Conservation (phyloP, 2,113 vertebrate species). For the Podilymbus podiceps region DNA sequence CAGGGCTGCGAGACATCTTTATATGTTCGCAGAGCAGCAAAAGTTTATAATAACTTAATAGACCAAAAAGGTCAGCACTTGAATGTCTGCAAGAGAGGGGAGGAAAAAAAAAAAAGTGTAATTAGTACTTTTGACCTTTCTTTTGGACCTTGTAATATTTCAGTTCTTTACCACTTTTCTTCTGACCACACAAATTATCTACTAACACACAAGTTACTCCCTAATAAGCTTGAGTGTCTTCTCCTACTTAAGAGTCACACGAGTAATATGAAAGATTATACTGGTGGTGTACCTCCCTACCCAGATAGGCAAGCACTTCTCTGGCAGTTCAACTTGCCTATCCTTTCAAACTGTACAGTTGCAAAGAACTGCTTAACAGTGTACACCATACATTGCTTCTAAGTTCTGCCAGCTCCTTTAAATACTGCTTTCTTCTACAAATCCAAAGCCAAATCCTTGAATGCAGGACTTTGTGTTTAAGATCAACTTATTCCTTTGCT, state of each 20-base stretch:
- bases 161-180: not conserved
- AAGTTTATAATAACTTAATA: conserved; percentile 84
- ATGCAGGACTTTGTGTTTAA: not conserved
- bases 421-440: not conserved
- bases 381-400: not conserved
- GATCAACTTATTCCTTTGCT: not conserved
- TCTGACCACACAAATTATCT: not conserved
- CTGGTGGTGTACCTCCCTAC: not conserved
- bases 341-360: not conserved
- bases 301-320: not conserved
- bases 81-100: conserved; percentile 59
- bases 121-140: not conserved
- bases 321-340: not conserved
- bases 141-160: not conserved
- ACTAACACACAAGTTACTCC: not conserved
- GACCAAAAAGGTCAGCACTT: conserved; percentile 69
- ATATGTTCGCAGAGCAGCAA: conserved; percentile 77
- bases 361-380: not conserved
- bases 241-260: not conserved
- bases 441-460: not conserved
- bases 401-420: not conserved
- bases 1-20: conserved; percentile 98
- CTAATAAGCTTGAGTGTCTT: not conserved
- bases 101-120: not conserved
- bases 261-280: not conserved